Percentiles rank a stretch among this genome's conserved stretches.
phyloP scores from a whole-genome alignment of 2,113 vertebrate genomes.

The Nibea coibor region DNA sequence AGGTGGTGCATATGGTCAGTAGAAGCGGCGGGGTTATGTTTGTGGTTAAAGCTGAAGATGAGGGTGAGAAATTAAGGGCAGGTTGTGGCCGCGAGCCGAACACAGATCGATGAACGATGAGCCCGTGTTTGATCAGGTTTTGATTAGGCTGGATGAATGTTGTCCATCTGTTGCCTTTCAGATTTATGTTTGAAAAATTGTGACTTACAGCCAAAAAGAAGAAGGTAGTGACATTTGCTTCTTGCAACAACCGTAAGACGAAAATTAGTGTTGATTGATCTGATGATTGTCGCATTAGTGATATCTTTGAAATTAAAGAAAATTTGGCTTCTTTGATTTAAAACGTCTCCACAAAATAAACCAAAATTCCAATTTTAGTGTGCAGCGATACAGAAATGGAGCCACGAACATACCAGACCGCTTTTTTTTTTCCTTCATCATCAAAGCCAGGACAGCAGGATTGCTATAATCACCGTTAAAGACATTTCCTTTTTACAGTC shows the following conservation, averaged over 20 bases:
- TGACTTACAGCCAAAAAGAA: neutral
- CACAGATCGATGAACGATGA: neutral
- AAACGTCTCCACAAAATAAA: constrained; percentile 10
- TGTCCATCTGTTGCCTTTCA: neutral
- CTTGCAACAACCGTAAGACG: neutral
- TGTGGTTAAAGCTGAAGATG: constrained; percentile 19
- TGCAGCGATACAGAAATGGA: neutral
- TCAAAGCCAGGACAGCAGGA: neutral
- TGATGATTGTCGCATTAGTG: neutral
- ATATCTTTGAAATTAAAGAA: neutral
- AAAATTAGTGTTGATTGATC: neutral
- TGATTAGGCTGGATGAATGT: neutral
- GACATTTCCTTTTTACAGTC: constrained; percentile 18
- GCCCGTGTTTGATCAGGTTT: neutral
- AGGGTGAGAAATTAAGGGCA: constrained; percentile 13
- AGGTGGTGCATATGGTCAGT: constrained; percentile 98
- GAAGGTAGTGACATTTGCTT: neutral
- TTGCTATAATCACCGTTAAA: neutral
- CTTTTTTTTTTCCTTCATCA: neutral
- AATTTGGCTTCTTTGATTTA: neutral
- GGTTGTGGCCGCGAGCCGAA: neutral
- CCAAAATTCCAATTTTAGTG: neutral
- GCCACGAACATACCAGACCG: neutral
- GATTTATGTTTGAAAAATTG: neutral
- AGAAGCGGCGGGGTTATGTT: neutral